Evolutionary conservation across 2,888 invertebrate genomes (phyloP).

Genomic region (Linnaemya vulpina): DNA sequence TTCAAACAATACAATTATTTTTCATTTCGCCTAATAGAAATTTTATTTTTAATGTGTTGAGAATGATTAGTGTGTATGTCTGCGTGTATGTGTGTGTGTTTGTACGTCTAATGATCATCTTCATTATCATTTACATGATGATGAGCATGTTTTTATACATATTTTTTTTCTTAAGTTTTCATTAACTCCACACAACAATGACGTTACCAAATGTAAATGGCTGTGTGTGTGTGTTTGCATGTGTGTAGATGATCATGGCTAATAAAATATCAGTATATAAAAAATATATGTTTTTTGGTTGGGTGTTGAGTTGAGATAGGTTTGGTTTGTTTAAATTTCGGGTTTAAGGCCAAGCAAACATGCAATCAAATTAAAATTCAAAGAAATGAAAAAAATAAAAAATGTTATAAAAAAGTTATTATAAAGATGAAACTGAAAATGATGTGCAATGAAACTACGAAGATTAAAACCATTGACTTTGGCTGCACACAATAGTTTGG

Average conservation of each 20-base stretch:
- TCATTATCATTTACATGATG: constrained; percentile 47
- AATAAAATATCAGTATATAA: constrained; percentile 21
- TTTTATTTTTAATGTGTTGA: constrained; percentile 38
- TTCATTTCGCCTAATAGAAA: constrained; percentile 46
- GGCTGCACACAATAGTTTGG: background rate
- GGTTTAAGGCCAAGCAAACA: constrained; percentile 69
- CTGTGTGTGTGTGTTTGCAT: constrained; percentile 9
- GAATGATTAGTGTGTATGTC: background rate
- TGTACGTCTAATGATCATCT: constrained; percentile 32
- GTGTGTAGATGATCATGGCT: background rate
- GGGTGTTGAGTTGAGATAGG: constrained; percentile 64
- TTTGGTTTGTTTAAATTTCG: constrained; percentile 54
- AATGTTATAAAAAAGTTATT: background rate
- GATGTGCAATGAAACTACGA: constrained; percentile 16
- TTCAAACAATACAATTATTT: constrained; percentile 56
- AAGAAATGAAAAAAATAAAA: too few species aligned
- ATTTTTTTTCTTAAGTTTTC: constrained; percentile 7
- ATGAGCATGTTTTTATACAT: constrained; percentile 42
- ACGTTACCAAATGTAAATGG: constrained; percentile 41
- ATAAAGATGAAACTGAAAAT: constrained; percentile 31
- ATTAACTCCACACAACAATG: constrained; percentile 35
- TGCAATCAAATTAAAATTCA: constrained; percentile 54
- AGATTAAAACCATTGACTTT: constrained; percentile 49
- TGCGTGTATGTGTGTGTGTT: background rate
- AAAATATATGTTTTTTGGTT: constrained; percentile 49